Conservation (phyloP, 2,888 invertebrate genomes). For the Drosophila prostipennis region DNA sequence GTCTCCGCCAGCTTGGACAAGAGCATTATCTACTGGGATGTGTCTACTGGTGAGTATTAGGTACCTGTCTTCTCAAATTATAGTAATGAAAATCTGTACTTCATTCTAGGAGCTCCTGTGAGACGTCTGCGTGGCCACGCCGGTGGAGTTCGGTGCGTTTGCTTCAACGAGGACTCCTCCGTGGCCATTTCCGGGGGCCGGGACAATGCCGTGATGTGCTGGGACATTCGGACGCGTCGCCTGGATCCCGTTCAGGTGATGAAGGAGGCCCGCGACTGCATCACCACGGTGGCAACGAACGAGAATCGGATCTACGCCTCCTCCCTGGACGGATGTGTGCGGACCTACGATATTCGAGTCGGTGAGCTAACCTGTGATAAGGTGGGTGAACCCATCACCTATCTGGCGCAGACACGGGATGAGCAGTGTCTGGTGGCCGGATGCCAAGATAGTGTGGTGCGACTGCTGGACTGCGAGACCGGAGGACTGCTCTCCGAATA, state of each 20-base stretch:
- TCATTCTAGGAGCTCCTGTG: constrained; percentile 87
- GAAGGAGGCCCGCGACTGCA: constrained; percentile 97
- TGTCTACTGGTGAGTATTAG: constrained; percentile 88
- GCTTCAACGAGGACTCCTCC: constrained; percentile 97
- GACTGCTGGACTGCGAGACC: constrained; percentile 94
- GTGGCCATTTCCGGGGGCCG: constrained; percentile 96
- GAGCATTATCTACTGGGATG: constrained; percentile 97
- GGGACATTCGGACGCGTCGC: constrained; percentile 91
- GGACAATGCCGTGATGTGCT: constrained; percentile 96
- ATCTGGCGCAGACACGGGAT: constrained; percentile 94
- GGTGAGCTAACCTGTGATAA: constrained; percentile 93
- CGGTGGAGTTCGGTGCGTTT: constrained; percentile 89
- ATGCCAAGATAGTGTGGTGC: constrained; percentile 92
- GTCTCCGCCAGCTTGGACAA: constrained; percentile 96
- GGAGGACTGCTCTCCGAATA: constrained; percentile 92
- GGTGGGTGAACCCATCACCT: constrained; percentile 91
- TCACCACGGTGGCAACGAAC: constrained; percentile 91
- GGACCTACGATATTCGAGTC: constrained; percentile 95
- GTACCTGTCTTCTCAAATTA: background rate
- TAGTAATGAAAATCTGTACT: background rate
- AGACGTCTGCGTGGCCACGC: constrained; percentile 95
- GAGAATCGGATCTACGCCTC: constrained; percentile 95
- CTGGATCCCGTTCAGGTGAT: constrained; percentile 91
- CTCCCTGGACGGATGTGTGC: constrained; percentile 94
- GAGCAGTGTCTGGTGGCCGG: constrained; percentile 95